Percentiles rank a stretch among this genome's conserved stretches.
phyloP scores from a whole-genome alignment of 2,888 invertebrate genomes.

The Leucoma salicis region DNA sequence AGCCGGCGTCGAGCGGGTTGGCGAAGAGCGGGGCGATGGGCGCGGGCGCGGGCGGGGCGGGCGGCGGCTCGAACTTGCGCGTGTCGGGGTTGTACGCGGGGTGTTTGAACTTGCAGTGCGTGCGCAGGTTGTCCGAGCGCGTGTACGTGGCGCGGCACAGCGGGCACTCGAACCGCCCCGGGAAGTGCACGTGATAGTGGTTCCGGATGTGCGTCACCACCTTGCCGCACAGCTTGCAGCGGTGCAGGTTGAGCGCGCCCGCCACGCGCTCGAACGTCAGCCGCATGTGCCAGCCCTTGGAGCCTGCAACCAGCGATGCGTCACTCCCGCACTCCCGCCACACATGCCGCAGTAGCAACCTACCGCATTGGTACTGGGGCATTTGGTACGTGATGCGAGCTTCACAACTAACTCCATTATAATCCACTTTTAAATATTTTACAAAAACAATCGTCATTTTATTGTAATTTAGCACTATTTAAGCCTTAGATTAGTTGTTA shows the following conservation, averaged over 20 bases:
- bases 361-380: slow-evolving; percentile 47
- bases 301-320: slow-evolving; percentile 89
- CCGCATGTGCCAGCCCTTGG: slow-evolving; percentile 97
- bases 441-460: slow-evolving; percentile 42
- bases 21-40: slow-evolving; percentile 81
- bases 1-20: slow-evolving; percentile 82
- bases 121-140: slow-evolving; percentile 95
- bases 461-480: slow-evolving; percentile 61
- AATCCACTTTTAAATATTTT: slow-evolving; percentile 31
- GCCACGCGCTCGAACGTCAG: slow-evolving; percentile 96
- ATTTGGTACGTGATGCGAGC: slow-evolving; percentile 41
- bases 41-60: slow-evolving; percentile 57
- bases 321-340: slow-evolving; percentile 34
- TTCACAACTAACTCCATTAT: slow-evolving; percentile 16
- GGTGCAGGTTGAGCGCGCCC: slow-evolving; percentile 95
- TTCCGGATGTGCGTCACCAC: slow-evolving; percentile 97
- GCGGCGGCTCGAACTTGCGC: slow-evolving; percentile 90
- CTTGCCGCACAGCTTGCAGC: slow-evolving; percentile 96
- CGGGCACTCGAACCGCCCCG: slow-evolving; percentile 95
- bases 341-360: slow-evolving; percentile 44
- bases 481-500: slow-evolving; percentile 65
- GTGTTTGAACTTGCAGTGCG: slow-evolving; percentile 96
- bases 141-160: slow-evolving; percentile 95
- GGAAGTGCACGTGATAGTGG: slow-evolving; percentile 97
- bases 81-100: slow-evolving; percentile 93